These are phyloP conservation scores for Cryptops parisi DNA, from an alignment of 2,888 invertebrate species.

Conservation along the genomic window DNA sequence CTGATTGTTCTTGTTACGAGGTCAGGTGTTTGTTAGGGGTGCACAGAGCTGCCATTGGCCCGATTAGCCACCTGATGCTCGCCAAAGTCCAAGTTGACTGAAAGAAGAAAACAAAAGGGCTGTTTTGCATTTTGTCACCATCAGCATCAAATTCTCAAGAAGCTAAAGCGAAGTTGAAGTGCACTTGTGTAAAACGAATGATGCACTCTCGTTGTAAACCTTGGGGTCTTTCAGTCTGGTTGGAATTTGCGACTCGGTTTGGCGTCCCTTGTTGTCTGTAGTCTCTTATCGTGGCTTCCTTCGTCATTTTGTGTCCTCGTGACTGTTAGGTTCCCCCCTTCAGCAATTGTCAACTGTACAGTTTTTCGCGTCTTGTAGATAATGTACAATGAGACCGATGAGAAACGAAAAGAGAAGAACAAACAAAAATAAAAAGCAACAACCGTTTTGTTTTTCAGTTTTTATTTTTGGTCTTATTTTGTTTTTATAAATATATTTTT, in stretches of 20 bases:
- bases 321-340: neutral
- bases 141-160: too few relatives aligned
- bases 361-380: conserved; percentile 7
- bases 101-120: too few relatives aligned
- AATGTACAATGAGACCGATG: conserved; percentile 1
- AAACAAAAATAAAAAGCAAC: neutral
- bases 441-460: neutral
- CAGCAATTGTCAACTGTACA: conserved; percentile 6
- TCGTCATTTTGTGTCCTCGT: neutral
- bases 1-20: conserved; percentile 6
- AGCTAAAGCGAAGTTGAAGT: too few relatives aligned
- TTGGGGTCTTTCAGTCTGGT: too few relatives aligned
- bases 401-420: neutral
- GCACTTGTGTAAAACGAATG: too few relatives aligned
- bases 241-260: too few relatives aligned
- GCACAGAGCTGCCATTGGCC: neutral
- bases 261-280: conserved; percentile 5
- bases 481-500: too few relatives aligned
- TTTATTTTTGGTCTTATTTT: too few relatives aligned
- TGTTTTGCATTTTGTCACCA: too few relatives aligned
- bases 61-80: neutral
- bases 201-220: too few relatives aligned
- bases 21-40: neutral
- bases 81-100: too few relatives aligned
- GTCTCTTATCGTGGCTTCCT: neutral